These are phyloP conservation scores for Eolophus roseicapilla DNA, from an alignment of 2,113 vertebrate genomes.

Conservation along the genomic window DNA sequence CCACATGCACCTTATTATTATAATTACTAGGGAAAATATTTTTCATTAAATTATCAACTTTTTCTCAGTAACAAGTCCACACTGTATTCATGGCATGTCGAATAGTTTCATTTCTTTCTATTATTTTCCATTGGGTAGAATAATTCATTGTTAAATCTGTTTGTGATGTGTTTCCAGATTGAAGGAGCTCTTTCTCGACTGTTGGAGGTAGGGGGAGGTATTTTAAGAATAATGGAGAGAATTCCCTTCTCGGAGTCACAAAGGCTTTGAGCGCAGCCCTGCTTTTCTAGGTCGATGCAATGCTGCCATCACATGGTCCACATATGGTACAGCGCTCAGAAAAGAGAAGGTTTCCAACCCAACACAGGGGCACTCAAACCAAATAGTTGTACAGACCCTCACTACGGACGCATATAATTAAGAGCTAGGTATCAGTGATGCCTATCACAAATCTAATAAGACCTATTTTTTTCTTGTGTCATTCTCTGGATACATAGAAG, in stretches of 20 bases:
- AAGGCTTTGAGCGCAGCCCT: neutral
- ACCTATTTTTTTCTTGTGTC: neutral
- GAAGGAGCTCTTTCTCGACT: neutral
- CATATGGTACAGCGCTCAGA: accelerated
- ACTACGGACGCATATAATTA: accelerated
- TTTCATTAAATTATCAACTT: neutral
- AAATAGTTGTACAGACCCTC: neutral
- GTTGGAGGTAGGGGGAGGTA: neutral
- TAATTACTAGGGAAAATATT: neutral
- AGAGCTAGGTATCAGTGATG: accelerated
- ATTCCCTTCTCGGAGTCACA: neutral
- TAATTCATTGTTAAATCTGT: neutral
- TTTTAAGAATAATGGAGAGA: neutral
- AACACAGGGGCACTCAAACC: neutral
- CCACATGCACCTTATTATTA: neutral
- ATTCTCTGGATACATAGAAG: neutral
- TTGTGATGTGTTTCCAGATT: neutral
- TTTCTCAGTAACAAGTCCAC: neutral
- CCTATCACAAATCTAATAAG: neutral
- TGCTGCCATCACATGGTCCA: conserved; percentile 70
- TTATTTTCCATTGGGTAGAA: neutral
- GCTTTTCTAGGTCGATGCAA: conserved; percentile 24
- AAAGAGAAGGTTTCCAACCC: neutral
- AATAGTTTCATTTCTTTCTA: neutral
- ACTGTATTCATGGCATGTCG: neutral